phyloP scores from a whole-genome alignment of 2,888 invertebrate species.

The Pristionchus fissidentatus region DNA sequence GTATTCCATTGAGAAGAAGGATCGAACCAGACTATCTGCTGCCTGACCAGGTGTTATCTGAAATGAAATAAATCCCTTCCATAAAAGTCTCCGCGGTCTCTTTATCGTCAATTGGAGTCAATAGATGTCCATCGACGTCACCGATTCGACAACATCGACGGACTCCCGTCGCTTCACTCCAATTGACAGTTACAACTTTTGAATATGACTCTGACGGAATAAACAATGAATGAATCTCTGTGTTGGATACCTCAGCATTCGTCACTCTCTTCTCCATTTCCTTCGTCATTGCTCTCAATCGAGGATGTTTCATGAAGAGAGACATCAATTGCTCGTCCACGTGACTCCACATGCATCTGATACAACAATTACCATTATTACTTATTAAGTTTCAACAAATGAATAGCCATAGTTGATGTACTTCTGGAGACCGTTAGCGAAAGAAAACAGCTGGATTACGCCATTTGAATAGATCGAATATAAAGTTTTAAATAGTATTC shows the following conservation, averaged over 20 bases:
- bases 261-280: constrained; percentile 43
- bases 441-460: background rate
- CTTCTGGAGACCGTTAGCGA: background rate
- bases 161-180: background rate
- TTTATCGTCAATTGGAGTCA: background rate
- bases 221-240: background rate
- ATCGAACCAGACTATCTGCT: constrained; percentile 63
- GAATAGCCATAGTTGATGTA: no score
- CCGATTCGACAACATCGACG: background rate
- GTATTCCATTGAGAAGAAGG: constrained; percentile 59
- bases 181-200: background rate
- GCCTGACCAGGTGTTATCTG: constrained; percentile 64
- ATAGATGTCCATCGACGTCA: background rate
- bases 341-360: constrained; percentile 69
- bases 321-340: constrained; percentile 66
- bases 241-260: background rate
- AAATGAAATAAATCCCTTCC: no score
- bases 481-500: no score
- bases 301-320: constrained; percentile 63
- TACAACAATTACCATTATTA: constrained; percentile 50
- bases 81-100: no score
- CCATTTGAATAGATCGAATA: no score
- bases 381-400: no score
- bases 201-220: no score
- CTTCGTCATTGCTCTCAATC: constrained; percentile 51